Evolutionary conservation across 2,888 invertebrate species (phyloP).

Genomic region (Ennomos fuscantarius): DNA sequence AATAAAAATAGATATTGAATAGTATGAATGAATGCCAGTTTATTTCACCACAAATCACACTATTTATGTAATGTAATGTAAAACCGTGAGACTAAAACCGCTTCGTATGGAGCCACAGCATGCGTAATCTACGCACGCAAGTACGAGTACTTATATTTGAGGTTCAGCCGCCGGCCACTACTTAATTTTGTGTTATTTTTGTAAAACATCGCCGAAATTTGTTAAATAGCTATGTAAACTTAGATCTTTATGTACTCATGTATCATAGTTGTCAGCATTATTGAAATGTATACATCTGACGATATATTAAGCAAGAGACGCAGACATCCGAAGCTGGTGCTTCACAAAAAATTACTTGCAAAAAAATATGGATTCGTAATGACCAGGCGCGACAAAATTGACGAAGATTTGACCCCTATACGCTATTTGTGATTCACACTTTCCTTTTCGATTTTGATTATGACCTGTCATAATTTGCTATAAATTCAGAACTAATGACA

Average conservation of each 20-base stretch:
- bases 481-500: too few species aligned
- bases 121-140: too few species aligned
- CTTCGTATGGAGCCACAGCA: too few species aligned
- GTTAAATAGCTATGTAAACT: too few species aligned
- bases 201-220: too few species aligned
- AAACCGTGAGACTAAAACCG: too few species aligned
- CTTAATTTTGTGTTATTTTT: too few species aligned
- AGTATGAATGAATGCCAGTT: constrained; percentile 9
- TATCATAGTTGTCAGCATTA: constrained; percentile 11
- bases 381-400: constrained; percentile 3
- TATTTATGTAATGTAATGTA: not conserved
- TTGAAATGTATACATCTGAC: constrained; percentile 12
- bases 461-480: not conserved
- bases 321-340: constrained; percentile 13
- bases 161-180: too few species aligned
- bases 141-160: too few species aligned
- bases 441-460: constrained; percentile 12
- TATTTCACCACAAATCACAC: constrained; percentile 21
- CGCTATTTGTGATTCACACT: constrained; percentile 15
- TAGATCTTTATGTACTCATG: constrained; percentile 9
- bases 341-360: constrained; percentile 18
- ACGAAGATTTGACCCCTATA: constrained; percentile 21
- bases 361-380: constrained; percentile 25
- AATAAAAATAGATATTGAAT: too few species aligned
- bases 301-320: constrained; percentile 17